Percentiles rank a stretch among this genome's conserved stretches.
Conservation (phyloP, 1,140 invertebrate genomes). For the Gyrodactylus bullatarudis region DNA sequence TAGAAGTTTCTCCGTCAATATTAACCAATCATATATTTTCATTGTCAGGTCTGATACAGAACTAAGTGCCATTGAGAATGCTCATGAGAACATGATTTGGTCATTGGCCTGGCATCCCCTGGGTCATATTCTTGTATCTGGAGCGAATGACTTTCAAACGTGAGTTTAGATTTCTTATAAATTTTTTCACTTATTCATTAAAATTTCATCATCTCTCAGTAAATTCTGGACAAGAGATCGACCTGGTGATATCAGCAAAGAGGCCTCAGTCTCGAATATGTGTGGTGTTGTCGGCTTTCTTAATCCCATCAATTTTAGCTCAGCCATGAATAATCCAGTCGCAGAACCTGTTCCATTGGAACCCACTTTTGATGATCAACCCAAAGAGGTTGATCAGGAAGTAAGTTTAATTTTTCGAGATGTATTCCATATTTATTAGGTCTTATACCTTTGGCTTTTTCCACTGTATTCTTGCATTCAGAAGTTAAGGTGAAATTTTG, state of each 20-base stretch:
- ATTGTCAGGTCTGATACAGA: slow-evolving; percentile 58
- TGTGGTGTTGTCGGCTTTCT: slow-evolving; percentile 6
- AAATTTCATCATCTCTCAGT: slow-evolving; percentile 12
- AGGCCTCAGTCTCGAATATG: slow-evolving; percentile 40
- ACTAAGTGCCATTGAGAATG: slow-evolving; percentile 78
- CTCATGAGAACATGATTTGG: slow-evolving; percentile 96
- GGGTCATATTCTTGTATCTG: slow-evolving; percentile 83
- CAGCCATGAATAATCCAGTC: slow-evolving; percentile 1
- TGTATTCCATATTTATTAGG: too few species aligned
- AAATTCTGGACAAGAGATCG: slow-evolving; percentile 98
- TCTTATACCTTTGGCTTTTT: too few species aligned
- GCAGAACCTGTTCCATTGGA: too few species aligned
- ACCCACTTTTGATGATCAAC: too few species aligned
- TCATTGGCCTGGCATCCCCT: slow-evolving; percentile 90
- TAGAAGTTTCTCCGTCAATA: too few species aligned
- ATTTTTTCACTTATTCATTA: not conserved
- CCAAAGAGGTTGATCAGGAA: too few species aligned
- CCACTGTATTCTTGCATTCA: too few species aligned
- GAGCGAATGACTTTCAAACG: slow-evolving; percentile 80
- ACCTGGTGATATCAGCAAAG: slow-evolving; percentile 82
- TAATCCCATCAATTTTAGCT: slow-evolving; percentile 1
- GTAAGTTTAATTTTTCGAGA: too few species aligned
- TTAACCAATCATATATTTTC: too few species aligned
- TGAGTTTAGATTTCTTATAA: slow-evolving; percentile 11
- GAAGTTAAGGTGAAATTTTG: too few species aligned